Evolutionary conservation across 2,888 invertebrate species (phyloP).

Genomic region (Chrysolina oricalcia): DNA sequence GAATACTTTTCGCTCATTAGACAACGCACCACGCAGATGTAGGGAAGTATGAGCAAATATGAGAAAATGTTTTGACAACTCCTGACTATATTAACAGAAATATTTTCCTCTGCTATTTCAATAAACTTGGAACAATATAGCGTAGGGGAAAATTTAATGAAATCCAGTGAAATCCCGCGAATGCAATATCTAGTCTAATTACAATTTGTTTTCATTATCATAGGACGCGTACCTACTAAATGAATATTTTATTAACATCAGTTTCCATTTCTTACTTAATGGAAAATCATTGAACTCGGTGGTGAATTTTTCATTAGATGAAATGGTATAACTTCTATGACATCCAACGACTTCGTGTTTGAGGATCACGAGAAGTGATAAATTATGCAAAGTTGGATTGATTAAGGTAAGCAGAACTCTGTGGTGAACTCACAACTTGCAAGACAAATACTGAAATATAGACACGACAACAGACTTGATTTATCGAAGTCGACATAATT

Average conservation of each 20-base stretch:
- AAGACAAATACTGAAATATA: constrained; percentile 10
- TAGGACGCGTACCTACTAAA: constrained; percentile 44
- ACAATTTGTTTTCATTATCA: constrained; percentile 51
- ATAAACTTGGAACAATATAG: constrained; percentile 37
- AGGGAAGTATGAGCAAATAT: background rate
- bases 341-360: constrained; percentile 28
- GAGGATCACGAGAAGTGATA: constrained; percentile 18
- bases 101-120: background rate
- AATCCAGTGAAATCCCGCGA: constrained; percentile 47
- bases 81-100: background rate
- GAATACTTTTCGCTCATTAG: no score
- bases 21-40: no score
- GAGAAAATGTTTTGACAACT: background rate
- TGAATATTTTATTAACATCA: constrained; percentile 53
- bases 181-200: constrained; percentile 50
- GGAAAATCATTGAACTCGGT: constrained; percentile 52
- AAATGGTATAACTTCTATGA: constrained; percentile 31
- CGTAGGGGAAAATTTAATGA: constrained; percentile 44
- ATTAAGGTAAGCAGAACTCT: constrained; percentile 24
- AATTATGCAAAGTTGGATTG: constrained; percentile 30
- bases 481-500: background rate
- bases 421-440: background rate
- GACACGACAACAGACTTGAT: background rate
- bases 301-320: constrained; percentile 51
- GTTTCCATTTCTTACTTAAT: constrained; percentile 50